phyloP scores from a whole-genome alignment of 2,113 vertebrate species.

The Cygnus atratus region DNA sequence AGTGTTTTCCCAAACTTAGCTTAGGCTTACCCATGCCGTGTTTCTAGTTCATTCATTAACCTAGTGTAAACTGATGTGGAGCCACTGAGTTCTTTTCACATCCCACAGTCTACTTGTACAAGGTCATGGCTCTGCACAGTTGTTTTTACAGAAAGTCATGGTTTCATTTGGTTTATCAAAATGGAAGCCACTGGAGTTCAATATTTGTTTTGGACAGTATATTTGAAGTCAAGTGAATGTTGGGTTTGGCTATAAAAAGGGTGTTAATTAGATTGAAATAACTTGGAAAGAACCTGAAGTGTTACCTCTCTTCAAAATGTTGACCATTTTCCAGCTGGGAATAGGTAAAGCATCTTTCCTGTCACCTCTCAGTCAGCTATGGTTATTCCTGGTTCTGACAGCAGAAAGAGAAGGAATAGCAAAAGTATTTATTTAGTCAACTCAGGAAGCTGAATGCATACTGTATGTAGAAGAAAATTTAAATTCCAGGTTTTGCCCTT shows the following conservation, averaged over 20 bases:
- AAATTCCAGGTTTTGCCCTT: slow-evolving; percentile 27
- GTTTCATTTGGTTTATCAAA: background rate
- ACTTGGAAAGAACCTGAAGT: background rate
- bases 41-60: background rate
- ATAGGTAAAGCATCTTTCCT: background rate
- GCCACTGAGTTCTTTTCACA: background rate
- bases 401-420: background rate
- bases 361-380: background rate
- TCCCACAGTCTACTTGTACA: background rate
- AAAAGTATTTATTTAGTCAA: background rate
- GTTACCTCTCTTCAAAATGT: background rate
- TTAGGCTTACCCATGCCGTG: background rate
- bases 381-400: background rate
- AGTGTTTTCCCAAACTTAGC: background rate
- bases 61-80: background rate
- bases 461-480: slow-evolving; percentile 2
- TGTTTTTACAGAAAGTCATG: background rate
- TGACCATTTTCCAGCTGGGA: background rate
- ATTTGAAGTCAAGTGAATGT: background rate
- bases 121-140: background rate
- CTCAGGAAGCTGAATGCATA: background rate
- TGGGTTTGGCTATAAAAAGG: background rate
- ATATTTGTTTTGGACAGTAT: background rate
- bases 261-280: background rate
- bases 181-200: background rate